Evolutionary conservation across 2,888 invertebrate genomes (phyloP), one percentile per base, ranked within the genome.

Genomic region (Molanna angustata): DNA sequence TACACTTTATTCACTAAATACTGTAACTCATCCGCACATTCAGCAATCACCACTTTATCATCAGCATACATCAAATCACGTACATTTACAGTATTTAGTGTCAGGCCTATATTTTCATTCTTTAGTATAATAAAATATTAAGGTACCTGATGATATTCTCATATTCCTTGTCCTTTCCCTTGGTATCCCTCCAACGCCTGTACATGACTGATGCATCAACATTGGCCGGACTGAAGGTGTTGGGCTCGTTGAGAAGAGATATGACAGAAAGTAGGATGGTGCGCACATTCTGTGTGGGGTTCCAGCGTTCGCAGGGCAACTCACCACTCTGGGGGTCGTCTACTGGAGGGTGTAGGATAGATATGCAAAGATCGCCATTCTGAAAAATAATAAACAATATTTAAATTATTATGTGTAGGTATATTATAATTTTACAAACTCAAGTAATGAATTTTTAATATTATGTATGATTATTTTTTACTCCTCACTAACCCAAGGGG

Each of bases 161-260:
- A 77, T 99, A 99, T 76, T 99, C 98, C 74, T 95, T 96, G 74
- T 97, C 95, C 74, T 90, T 90, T 61, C 96, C 96, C 80, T 94
- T 94, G 64, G 96, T 94, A 66, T 98, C 97, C 65, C 94, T 90
- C 96, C 96, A 99, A 71, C 95, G 88, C 67, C 98, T 84, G 74
- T 96, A 99, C 96, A 98, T 98, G 54, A 99, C 98, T 51, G 97
- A 97, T 35, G 99, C 98, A 79, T 99, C 99, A 19, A 99, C 99
- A 72, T 99, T 99, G 62, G 99, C 99, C 41, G 99, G 99, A 66
- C 97, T 98, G 76, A 89, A 98, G 61, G 98, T 99, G 79, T 99
- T 99, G 60, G 99, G 99, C 78, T 99, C 99, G 78, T 99, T 99
- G 66, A 99, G 82, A 61, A 99, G 82, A 13, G 98, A 99, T 68